Percentiles rank a stretch among this genome's conserved stretches.
phyloP scores from a whole-genome alignment of 2,888 invertebrate species.

The Apotomis betuletana region DNA sequence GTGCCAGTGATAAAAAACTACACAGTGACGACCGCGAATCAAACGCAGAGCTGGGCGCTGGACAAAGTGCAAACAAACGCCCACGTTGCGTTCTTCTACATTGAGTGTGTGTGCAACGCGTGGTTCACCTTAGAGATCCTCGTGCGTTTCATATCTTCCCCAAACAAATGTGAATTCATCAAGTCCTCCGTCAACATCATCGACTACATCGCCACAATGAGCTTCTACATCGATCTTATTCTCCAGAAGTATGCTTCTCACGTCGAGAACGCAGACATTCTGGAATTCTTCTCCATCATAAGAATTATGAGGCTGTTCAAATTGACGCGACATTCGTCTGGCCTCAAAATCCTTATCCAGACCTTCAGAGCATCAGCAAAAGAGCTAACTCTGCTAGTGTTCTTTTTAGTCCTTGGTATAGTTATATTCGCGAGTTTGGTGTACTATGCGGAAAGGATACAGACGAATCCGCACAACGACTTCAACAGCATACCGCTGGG shows the following conservation, averaged over 20 bases:
- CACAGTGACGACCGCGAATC: conserved; percentile 89
- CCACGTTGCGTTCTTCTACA: conserved; percentile 98
- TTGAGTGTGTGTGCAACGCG: conserved; percentile 98
- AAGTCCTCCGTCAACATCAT: conserved; percentile 99
- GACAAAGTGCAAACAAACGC: conserved; percentile 97
- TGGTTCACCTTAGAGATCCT: conserved; percentile 99
- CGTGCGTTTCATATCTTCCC: conserved; percentile 95
- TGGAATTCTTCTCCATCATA: conserved; percentile 99
- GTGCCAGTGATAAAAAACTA: conserved; percentile 94
- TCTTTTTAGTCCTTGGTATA: conserved; percentile 98
- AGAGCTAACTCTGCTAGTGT: conserved; percentile 97
- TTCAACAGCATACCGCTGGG: conserved; percentile 99
- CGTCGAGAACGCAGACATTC: conserved; percentile 96
- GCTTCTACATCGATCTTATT: conserved; percentile 97
- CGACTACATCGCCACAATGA: conserved; percentile 99
- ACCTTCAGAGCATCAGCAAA: conserved; percentile 98
- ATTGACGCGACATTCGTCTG: conserved; percentile 97
- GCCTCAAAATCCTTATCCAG: conserved; percentile 98
- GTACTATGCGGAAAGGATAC: conserved; percentile 98
- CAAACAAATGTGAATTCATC: conserved; percentile 97
- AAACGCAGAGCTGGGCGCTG: conserved; percentile 91
- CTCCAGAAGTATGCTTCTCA: conserved; percentile 95
- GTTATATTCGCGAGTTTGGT: conserved; percentile 99
- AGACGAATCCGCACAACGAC: conserved; percentile 97
- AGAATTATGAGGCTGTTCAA: conserved; percentile 99